These are phyloP conservation scores for Agapostemon virescens DNA, from an alignment of 2,888 invertebrate species.

Conservation along the genomic window DNA sequence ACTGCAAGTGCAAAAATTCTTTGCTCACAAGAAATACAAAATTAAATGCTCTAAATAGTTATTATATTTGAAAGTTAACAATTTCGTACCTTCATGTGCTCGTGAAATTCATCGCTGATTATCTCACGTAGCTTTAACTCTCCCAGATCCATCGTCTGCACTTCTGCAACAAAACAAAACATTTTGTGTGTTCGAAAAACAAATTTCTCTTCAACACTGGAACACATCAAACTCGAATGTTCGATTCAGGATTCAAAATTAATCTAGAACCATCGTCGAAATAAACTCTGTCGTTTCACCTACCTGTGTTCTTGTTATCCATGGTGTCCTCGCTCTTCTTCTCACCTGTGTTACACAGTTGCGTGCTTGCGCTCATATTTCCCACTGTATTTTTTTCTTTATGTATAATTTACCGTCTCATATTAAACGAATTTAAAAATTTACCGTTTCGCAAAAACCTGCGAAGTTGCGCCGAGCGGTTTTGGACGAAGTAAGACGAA, in stretches of 20 bases:
- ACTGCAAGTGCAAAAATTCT: too few species aligned
- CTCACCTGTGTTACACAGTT: not conserved
- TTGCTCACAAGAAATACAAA: not conserved
- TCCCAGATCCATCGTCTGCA: not conserved
- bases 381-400: not conserved
- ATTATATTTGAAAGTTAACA: not conserved
- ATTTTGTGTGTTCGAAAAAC: not conserved
- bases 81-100: conserved; percentile 66
- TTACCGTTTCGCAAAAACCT: not conserved
- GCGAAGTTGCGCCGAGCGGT: not conserved
- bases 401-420: conserved; percentile 3
- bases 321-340: not conserved
- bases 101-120: conserved; percentile 58
- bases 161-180: conserved; percentile 1
- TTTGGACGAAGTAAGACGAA: not conserved
- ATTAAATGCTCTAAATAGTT: not conserved
- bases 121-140: conserved; percentile 24
- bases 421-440: not conserved
- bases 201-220: not conserved
- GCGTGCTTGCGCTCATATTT: not conserved
- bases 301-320: not conserved
- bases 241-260: not conserved
- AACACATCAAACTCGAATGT: not conserved
- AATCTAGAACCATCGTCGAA: not conserved
- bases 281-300: not conserved